Conservation (phyloP, 2,113 vertebrate genomes). For the Paraplagusia blochii region DNA sequence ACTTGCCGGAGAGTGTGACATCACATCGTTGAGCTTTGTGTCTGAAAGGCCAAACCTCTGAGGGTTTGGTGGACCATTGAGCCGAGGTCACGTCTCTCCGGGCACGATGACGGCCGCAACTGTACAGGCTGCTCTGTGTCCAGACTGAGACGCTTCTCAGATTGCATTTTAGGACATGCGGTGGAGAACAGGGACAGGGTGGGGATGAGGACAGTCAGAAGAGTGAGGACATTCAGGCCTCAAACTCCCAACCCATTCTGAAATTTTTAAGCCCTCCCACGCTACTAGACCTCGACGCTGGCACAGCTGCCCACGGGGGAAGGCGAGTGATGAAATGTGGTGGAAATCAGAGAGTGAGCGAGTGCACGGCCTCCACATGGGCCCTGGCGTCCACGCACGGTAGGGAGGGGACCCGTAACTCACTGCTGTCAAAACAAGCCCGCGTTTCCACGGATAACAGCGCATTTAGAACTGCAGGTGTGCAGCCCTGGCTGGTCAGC, state of each 20-base stretch:
- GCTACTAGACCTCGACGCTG: conserved; percentile 28
- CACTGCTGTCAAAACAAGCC: conserved; percentile 54
- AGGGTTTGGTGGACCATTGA: conserved; percentile 36
- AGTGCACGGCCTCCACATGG: conserved; percentile 27
- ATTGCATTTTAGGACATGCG: conserved; percentile 28
- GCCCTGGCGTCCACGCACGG: conserved; percentile 1
- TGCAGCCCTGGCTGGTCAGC: conserved; percentile 52
- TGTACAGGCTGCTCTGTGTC: conserved; percentile 55
- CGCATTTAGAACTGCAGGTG: conserved; percentile 62
- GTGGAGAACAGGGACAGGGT: conserved; percentile 4
- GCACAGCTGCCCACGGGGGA: conserved; percentile 44
- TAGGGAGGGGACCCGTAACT: conserved; percentile 27
- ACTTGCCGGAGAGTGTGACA: conserved; percentile 31
- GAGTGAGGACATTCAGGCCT: conserved; percentile 40
- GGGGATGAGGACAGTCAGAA: conserved; percentile 6
- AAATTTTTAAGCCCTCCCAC: conserved; percentile 41
- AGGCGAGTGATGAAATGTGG: conserved; percentile 53
- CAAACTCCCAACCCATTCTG: conserved; percentile 23
- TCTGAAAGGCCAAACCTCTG: conserved; percentile 18
- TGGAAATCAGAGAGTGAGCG: conserved; percentile 31
- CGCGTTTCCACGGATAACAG: conserved; percentile 53
- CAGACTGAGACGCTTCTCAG: conserved; percentile 40
- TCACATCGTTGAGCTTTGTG: conserved; percentile 49
- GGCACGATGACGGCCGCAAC: conserved; percentile 38
- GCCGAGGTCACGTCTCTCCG: conserved; percentile 37